phyloP scores from a whole-genome alignment of 2,797 vertebrate species.

The Chlorospingus semifuscus region DNA sequence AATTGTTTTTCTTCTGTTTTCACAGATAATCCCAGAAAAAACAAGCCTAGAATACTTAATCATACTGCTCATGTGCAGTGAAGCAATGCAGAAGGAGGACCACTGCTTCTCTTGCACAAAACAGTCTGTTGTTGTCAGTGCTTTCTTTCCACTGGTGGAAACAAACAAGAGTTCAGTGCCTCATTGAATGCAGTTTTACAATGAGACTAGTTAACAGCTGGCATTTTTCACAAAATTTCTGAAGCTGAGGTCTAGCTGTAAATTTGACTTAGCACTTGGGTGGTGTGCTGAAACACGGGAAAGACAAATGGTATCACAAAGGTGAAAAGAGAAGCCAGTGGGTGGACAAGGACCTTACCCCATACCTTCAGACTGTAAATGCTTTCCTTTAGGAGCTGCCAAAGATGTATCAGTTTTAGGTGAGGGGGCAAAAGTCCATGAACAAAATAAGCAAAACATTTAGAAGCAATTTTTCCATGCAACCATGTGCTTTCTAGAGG shows the following conservation, averaged over 20 bases:
- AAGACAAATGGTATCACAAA: neutral
- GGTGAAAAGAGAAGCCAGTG: neutral
- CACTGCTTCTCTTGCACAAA: neutral
- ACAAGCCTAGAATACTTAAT: neutral
- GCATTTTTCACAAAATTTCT: neutral
- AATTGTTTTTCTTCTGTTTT: neutral
- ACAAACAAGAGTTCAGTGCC: neutral
- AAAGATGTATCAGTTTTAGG: neutral
- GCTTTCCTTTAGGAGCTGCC: neutral
- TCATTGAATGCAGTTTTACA: neutral
- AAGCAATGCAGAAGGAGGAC: neutral
- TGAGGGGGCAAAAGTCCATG: neutral
- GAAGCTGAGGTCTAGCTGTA: neutral
- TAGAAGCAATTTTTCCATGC: neutral
- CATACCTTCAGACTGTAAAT: neutral
- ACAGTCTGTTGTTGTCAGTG: constrained; percentile 3
- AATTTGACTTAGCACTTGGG: neutral
- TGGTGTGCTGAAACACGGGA: rapidly evolving
- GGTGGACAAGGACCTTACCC: neutral
- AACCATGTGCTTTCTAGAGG: neutral
- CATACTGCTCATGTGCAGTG: neutral
- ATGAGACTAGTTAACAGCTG: neutral
- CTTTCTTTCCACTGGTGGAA: constrained; percentile 24
- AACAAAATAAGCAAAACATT: neutral
- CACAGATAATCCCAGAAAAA: neutral